Evolutionary conservation across 1,140 invertebrate species (phyloP).

Genomic region (Penaeus chinensis): DNA sequence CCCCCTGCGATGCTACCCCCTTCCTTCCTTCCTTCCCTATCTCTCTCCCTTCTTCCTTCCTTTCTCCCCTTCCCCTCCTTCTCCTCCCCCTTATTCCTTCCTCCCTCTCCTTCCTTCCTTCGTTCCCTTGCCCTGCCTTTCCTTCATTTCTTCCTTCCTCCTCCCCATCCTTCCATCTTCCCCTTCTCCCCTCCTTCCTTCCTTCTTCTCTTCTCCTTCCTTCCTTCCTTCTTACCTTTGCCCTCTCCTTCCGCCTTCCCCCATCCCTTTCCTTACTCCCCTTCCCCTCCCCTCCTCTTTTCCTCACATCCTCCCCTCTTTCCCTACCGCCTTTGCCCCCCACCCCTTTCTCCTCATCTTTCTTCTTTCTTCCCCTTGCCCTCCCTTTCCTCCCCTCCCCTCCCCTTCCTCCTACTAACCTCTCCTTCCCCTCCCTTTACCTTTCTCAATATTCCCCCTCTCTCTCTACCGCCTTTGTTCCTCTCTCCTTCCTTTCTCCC

Average conservation of each 20-base stretch:
- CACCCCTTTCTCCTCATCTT: neutral
- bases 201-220: neutral
- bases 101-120: neutral
- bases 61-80: neutral
- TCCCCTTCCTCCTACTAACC: neutral
- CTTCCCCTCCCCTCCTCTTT: neutral
- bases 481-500: neutral
- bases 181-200: neutral
- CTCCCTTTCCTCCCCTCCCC: neutral
- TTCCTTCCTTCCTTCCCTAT: neutral
- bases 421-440: neutral
- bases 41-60: neutral
- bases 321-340: no score
- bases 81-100: no score
- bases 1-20: neutral
- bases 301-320: neutral
- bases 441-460: neutral
- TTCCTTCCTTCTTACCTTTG: no score
- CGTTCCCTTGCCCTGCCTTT: no score
- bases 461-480: neutral
- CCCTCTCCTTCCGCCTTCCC: no score
- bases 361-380: neutral
- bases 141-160: neutral
- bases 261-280: no score
- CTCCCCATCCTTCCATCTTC: neutral